Evolutionary conservation across 2,888 invertebrate species (phyloP).

Genomic region (Urechis unicinctus): DNA sequence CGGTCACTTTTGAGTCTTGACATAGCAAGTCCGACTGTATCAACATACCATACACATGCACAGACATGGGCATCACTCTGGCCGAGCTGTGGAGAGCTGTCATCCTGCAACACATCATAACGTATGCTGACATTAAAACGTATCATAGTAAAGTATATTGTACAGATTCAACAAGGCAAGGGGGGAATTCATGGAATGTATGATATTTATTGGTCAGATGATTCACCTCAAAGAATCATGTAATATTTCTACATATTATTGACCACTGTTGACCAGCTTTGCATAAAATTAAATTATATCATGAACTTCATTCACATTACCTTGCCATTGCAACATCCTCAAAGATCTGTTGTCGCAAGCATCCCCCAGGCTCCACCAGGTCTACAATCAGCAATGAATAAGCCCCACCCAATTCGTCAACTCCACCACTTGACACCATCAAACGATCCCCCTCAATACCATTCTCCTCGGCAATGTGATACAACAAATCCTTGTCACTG

Average conservation of each 20-base stretch:
- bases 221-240: no score
- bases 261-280: no score
- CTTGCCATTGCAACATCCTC: slow-evolving; percentile 36
- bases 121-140: not conserved
- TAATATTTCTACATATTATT: no score
- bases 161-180: no score
- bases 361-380: slow-evolving; percentile 16
- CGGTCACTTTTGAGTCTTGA: slow-evolving; percentile 27
- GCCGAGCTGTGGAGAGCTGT: no score
- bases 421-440: not conserved
- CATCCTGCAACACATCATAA: slow-evolving; percentile 26
- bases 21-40: slow-evolving; percentile 33
- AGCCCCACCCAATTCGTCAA: slow-evolving; percentile 7
- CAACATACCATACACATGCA: slow-evolving; percentile 33
- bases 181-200: no score
- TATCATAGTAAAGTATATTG: no score
- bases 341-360: slow-evolving; percentile 14
- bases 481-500: slow-evolving; percentile 16
- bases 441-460: not conserved
- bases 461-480: slow-evolving; percentile 6
- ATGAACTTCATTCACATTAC: slow-evolving; percentile 17
- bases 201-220: no score
- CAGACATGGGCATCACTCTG: slow-evolving; percentile 27
- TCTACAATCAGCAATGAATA: slow-evolving; percentile 15
- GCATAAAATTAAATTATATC: not conserved